Evolutionary conservation across 2,797 vertebrate genomes (phyloP).

Genomic region (Squalus acanthias): DNA sequence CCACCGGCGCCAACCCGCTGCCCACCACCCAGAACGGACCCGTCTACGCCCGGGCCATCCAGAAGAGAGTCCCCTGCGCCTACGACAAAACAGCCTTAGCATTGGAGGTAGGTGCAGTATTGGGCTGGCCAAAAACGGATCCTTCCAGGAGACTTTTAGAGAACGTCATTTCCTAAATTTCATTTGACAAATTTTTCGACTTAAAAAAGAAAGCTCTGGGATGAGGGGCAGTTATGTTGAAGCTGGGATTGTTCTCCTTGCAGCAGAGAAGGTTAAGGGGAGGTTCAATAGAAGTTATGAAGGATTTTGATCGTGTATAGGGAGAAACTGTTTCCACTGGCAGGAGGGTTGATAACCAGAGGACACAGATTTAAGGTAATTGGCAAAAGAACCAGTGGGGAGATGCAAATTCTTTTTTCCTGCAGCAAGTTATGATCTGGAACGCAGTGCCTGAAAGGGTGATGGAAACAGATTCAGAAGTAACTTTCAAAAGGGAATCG

Average conservation of each 20-base stretch:
- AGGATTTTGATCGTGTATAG: neutral
- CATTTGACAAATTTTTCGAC: neutral
- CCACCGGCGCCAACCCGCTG: constrained; percentile 70
- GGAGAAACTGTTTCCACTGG: neutral
- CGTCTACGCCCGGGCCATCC: constrained; percentile 90
- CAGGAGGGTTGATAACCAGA: neutral
- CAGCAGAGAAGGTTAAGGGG: neutral
- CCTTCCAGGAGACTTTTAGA: too few relatives aligned
- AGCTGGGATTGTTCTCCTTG: neutral
- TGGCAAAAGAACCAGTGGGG: neutral
- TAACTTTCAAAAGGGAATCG: neutral
- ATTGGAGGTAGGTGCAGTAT: constrained; percentile 75
- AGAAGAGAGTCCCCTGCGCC: constrained; percentile 95
- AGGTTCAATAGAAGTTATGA: neutral
- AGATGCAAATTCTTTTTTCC: too few relatives aligned
- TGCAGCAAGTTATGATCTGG: neutral
- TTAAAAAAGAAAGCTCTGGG: too few relatives aligned
- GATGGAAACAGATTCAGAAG: neutral
- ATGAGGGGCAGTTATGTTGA: neutral
- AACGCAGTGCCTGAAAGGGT: neutral
- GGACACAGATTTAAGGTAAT: neutral
- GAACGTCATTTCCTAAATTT: neutral
- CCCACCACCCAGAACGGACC: constrained; percentile 92
- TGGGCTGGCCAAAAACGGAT: neutral
- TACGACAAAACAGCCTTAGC: constrained; percentile 97